Evolutionary conservation across 2,797 vertebrate genomes (phyloP).

Genomic region (Protonibea diacanthus): DNA sequence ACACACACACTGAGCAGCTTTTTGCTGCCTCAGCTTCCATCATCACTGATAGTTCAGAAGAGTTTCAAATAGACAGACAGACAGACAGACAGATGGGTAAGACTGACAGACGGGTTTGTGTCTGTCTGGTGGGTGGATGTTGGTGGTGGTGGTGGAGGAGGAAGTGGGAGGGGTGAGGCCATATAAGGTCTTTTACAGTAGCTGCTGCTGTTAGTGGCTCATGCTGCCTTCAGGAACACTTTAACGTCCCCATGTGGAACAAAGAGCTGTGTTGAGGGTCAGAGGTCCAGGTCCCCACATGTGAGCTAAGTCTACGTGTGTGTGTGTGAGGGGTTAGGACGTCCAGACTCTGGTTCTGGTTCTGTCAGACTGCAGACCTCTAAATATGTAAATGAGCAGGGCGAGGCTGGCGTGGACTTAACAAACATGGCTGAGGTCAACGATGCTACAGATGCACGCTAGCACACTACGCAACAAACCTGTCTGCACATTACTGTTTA

Average conservation of each 20-base stretch:
- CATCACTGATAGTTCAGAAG: constrained; percentile 41
- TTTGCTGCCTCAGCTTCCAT: constrained; percentile 65
- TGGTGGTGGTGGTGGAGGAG: background rate
- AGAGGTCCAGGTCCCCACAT: no score
- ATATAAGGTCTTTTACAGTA: constrained; percentile 47
- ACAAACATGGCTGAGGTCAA: background rate
- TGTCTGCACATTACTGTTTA: no score
- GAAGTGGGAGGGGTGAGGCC: background rate
- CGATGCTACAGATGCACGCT: background rate
- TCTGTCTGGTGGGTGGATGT: background rate
- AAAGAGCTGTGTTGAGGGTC: no score
- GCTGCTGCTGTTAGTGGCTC: constrained; percentile 25
- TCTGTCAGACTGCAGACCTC: background rate
- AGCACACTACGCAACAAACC: no score
- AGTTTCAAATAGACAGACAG: constrained; percentile 23
- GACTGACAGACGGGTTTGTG: background rate
- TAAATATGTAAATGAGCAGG: background rate
- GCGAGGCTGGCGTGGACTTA: background rate
- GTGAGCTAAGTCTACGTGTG: background rate
- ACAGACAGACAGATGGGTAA: constrained; percentile 7
- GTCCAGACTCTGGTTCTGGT: background rate
- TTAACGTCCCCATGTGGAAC: no score
- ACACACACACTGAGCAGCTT: constrained; percentile 28
- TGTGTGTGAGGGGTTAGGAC: background rate
- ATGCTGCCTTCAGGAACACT: no score